Percentiles rank a stretch among this genome's conserved stretches.
Evolutionary conservation across 2,113 vertebrate genomes (phyloP).

Genomic region (Poecile atricapillus): DNA sequence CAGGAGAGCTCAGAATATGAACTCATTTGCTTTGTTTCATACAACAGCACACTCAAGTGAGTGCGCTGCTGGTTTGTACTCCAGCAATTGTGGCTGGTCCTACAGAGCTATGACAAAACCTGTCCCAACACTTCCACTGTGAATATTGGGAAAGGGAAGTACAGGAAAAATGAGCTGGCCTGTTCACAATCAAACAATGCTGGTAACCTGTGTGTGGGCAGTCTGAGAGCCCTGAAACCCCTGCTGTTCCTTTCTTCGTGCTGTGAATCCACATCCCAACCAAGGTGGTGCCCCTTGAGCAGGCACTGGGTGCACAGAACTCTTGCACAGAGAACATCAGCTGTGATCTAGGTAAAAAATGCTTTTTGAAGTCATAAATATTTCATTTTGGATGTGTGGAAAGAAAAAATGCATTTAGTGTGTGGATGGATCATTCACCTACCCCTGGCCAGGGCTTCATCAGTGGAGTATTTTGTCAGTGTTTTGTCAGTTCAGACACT

Average conservation of each 20-base stretch:
- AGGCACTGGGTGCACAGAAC: neutral
- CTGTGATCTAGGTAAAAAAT: neutral
- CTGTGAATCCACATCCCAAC: neutral
- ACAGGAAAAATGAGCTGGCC: neutral
- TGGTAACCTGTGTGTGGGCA: neutral
- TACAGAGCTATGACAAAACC: neutral
- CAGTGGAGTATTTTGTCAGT: neutral
- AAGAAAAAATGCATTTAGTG: neutral
- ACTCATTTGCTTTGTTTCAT: neutral
- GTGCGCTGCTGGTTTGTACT: neutral
- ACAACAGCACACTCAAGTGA: neutral
- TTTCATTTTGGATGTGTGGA: neutral
- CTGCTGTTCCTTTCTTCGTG: neutral
- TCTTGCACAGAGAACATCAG: neutral
- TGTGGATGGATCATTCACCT: neutral
- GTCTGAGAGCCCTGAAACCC: neutral
- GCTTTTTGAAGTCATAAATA: neutral
- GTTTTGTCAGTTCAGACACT: neutral
- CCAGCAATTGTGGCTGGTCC: neutral
- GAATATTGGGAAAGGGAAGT: neutral
- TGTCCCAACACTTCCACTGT: neutral
- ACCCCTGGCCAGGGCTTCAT: neutral
- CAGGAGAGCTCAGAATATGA: neutral
- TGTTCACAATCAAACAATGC: neutral
- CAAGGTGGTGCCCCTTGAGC: neutral